Base-by-base conservation (phyloP, 2,113 vertebrate species). In the Chunga burmeisteri region DNA sequence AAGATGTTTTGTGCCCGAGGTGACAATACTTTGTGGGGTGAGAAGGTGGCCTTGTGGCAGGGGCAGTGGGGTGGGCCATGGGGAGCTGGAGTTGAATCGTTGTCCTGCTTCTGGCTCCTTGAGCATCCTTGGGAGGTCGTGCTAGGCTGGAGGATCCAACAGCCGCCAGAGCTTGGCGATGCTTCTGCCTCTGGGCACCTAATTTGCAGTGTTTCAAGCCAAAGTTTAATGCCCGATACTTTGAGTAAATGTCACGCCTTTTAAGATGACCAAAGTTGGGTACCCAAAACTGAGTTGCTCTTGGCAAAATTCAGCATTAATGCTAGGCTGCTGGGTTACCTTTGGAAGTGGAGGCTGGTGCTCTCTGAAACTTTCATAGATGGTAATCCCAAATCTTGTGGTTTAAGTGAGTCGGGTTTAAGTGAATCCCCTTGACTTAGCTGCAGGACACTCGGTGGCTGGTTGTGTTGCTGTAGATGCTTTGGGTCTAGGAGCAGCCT, bases 11-110 rank as follows among this genome's bases (percentile, higher is more conserved):
- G 13, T 77, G 73, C 86, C 49, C 0, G 1, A 86, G 77, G n/a
- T 0, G 7, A n/a, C 29, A 3, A 22, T 7, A 3, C 82, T 65
- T n/a, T 1, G 2, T 13, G 61, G 32, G 36, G 5, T 79, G 73
- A 78, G 52, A 38, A 61, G 58, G 58, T 68, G 68, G 25, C 40
- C 34, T 50, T 16, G 42, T 53, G 75, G 30, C 74, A 30, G 42
- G 55, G 65, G 32, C 17, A 7, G 9, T 20, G 9, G 44, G 23
- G 7, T 19, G 47, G 55, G 71, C 47, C 4, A 5, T 11, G n/a
- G 27, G 49, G 27, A 62, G 34, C 38, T 79, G 73, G 17, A 23
- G 9, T 3, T 34, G 29, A 26, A 6, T 29, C 2, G 0, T 32
- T 25, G 46, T 49, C n/a, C 32, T 47, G 15, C 17, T 68, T 32